A percentile compares a stretch with the other conserved stretches of the same genome.
These are phyloP conservation scores for Meandrusa payeni DNA, from an alignment of 2,888 invertebrate genomes.

Conservation along the genomic window DNA sequence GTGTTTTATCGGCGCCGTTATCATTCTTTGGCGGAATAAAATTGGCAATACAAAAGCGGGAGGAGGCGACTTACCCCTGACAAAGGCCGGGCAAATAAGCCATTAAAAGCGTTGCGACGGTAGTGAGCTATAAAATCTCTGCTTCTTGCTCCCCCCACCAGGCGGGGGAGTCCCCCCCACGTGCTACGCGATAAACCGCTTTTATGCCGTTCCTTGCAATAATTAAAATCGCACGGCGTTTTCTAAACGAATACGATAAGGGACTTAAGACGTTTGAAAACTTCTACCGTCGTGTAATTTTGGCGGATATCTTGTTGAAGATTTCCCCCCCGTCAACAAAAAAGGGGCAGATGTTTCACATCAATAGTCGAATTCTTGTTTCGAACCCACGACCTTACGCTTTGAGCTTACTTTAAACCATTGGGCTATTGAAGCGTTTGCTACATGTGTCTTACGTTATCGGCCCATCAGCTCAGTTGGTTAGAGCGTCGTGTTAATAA, in stretches of 20 bases:
- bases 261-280: slow-evolving; percentile 26
- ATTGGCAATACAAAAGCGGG: slow-evolving; percentile 66
- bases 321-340: too few species aligned
- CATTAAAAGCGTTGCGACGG: slow-evolving; percentile 77
- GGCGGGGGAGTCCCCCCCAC: slow-evolving; percentile 33
- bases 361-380: too few species aligned
- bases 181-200: slow-evolving; percentile 69
- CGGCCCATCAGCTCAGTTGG: too few species aligned
- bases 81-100: slow-evolving; percentile 77
- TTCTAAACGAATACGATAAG: slow-evolving; percentile 42
- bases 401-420: too few species aligned
- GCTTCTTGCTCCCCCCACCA: slow-evolving; percentile 70
- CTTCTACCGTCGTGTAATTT: neutral
- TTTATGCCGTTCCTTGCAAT: slow-evolving; percentile 73
- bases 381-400: too few species aligned
- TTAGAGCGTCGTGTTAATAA: too few species aligned
- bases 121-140: slow-evolving; percentile 77
- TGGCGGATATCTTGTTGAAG: too few species aligned
- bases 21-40: slow-evolving; percentile 64
- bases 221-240: slow-evolving; percentile 75
- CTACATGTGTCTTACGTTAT: too few species aligned
- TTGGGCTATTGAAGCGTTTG: too few species aligned
- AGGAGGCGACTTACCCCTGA: slow-evolving; percentile 49
- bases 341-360: too few species aligned
- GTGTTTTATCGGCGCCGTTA: slow-evolving; percentile 41